Percentiles rank a stretch among this genome's conserved stretches.
Evolutionary conservation across 2,113 vertebrate genomes (phyloP).

Genomic region (Epinephelus lanceolatus): DNA sequence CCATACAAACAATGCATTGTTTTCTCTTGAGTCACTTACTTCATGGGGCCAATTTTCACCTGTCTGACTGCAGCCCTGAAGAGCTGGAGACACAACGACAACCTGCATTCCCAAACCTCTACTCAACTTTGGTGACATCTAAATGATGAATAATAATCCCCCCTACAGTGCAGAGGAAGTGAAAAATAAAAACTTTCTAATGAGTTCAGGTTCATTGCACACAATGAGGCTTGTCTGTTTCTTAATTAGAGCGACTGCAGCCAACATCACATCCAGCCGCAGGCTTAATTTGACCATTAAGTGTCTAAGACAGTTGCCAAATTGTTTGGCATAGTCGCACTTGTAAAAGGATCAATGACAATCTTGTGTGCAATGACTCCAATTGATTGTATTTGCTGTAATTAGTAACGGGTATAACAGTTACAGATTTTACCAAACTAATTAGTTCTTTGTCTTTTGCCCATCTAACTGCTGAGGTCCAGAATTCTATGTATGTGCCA

Average conservation of each 20-base stretch:
- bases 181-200: not conserved
- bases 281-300: slow-evolving; percentile 43
- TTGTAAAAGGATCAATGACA: slow-evolving; percentile 36
- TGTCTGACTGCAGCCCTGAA: not conserved
- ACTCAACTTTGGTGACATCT: not conserved
- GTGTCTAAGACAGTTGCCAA: slow-evolving; percentile 8
- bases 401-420: slow-evolving; percentile 35
- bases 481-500: not conserved
- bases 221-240: not conserved
- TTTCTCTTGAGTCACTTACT: not conserved
- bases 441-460: not conserved
- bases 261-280: slow-evolving; percentile 5
- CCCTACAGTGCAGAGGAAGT: not conserved
- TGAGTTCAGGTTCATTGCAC: not conserved
- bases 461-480: not conserved
- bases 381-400: slow-evolving; percentile 29
- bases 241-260: slow-evolving; percentile 2
- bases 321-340: slow-evolving; percentile 19
- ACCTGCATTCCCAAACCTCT: not conserved
- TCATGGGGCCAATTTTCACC: not conserved
- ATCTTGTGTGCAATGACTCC: slow-evolving; percentile 22
- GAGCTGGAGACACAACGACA: not conserved
- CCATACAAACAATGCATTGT: slow-evolving; percentile 1
- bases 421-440: not conserved
- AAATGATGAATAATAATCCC: not conserved